Evolutionary conservation across 1,140 invertebrate genomes (phyloP), one percentile per base, ranked within the genome.

Genomic region (Alviniconcha marisindica): DNA sequence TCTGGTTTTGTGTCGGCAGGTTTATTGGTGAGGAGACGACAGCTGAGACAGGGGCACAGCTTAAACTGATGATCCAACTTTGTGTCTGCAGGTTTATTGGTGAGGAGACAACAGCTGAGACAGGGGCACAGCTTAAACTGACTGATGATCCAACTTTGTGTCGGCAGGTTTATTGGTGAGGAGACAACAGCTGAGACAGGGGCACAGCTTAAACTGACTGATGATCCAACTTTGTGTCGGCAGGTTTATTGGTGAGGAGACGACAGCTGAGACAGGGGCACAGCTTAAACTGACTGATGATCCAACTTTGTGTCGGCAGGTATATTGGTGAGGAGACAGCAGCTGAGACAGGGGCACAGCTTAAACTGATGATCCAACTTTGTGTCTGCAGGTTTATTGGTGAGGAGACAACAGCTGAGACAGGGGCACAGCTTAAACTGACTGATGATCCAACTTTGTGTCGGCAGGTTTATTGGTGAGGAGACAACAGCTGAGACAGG

Each of bases 1-100:
- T 66, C 71, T 44, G 28, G 33, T 78, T 40, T 69, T 63, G 82
- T 56, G 36, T 83, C 56, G 0, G 10, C 38, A 99, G 97, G 91
- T 99, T 99, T 92, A 99, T 99, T 89, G 99, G 98, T 0, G 99
- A 99, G 94, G 99, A 99, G 93, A 95, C 96, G 5, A 96, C 96
- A 40, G 95, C 96, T 79, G 94, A 93, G 15, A 96, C 95, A 40
- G 96, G 96, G 38, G 93, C 93, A n/a, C 96, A 96, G 91, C 95
- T 95, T 83, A 94, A 95, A 82, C 97, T 1, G 95, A 98, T 92
- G 95, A 95, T 21, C 98, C 98, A 15, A 99, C 98, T 14, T 99
- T 56, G 82, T 54, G 33, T 83, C 56, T 0, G 5, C 36, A 99
- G 97, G 91, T 99, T 99, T 92, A 99, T 99, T 89, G 99, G 98